Evolutionary conservation across 1,140 invertebrate species (phyloP).

Genomic region (Melanaphis sacchari): DNA sequence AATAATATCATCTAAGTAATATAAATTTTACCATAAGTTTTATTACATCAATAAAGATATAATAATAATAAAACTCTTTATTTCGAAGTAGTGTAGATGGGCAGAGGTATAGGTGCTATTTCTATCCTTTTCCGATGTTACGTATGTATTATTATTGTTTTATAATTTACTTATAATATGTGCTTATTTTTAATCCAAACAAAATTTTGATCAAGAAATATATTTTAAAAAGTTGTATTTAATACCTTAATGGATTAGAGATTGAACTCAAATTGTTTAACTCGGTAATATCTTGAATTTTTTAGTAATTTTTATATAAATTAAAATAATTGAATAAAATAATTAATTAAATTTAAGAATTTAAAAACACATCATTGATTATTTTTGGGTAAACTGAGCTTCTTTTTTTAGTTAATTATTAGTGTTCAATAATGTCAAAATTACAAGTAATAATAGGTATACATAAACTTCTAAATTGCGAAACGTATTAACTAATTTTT

Average conservation of each 20-base stretch:
- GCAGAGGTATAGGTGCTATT: background rate
- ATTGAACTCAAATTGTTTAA: background rate
- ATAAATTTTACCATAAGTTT: background rate
- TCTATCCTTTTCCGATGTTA: background rate
- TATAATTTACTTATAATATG: background rate
- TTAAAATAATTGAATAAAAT: too few species aligned
- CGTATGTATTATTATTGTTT: background rate
- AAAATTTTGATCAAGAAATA: background rate
- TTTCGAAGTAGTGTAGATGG: background rate
- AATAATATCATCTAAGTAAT: background rate
- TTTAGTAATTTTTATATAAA: too few species aligned
- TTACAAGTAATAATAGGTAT: too few species aligned
- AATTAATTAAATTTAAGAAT: background rate
- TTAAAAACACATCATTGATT: background rate
- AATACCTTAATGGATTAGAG: background rate
- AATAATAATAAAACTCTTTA: background rate
- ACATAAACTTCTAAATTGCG: too few species aligned
- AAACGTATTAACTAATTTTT: too few species aligned
- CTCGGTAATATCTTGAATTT: too few species aligned
- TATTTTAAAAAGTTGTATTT: background rate
- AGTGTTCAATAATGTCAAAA: too few species aligned
- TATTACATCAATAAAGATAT: background rate
- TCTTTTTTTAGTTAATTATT: too few species aligned
- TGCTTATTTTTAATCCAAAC: background rate
- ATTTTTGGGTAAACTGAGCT: too few species aligned